phyloP scores from a whole-genome alignment of 2,797 vertebrate species.

The Labroides dimidiatus region DNA sequence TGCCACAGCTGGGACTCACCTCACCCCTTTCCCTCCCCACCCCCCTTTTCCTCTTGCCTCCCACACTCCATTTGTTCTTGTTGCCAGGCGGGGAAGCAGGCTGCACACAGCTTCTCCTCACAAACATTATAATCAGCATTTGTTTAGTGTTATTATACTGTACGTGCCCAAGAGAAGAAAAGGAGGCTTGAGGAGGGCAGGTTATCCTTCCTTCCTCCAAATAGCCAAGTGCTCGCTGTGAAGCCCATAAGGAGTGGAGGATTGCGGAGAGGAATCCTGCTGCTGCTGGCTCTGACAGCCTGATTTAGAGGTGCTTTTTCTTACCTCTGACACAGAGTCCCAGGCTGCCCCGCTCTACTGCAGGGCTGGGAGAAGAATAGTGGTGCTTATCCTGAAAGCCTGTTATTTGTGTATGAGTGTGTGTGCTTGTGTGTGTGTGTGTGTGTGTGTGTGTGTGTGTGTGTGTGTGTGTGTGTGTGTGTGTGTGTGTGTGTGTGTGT shows the following conservation, averaged over 20 bases:
- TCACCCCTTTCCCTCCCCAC: slow-evolving; percentile 22
- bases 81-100: slow-evolving; percentile 66
- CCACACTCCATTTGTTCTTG: slow-evolving; percentile 71
- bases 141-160: slow-evolving; percentile 80
- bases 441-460: too few species aligned
- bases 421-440: slow-evolving; percentile 36
- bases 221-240: slow-evolving; percentile 49
- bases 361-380: slow-evolving; percentile 67
- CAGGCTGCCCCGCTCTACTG: slow-evolving; percentile 60
- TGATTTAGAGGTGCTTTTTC: slow-evolving; percentile 75
- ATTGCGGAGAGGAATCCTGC: slow-evolving; percentile 52
- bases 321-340: slow-evolving; percentile 71
- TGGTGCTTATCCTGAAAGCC: slow-evolving; percentile 74
- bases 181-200: slow-evolving; percentile 45
- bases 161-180: slow-evolving; percentile 53
- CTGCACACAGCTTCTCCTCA: slow-evolving; percentile 55
- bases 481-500: slow-evolving; percentile 40
- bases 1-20: slow-evolving; percentile 85
- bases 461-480: slow-evolving; percentile 46
- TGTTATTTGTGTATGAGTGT: slow-evolving; percentile 71
- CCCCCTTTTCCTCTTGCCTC: slow-evolving; percentile 18
- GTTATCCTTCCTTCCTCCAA: slow-evolving; percentile 57
- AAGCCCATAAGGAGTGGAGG: slow-evolving; percentile 52
- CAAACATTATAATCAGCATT: slow-evolving; percentile 79
- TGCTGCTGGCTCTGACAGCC: slow-evolving; percentile 63